Base-by-base conservation (phyloP, 2,888 invertebrate species). In the Ornithoptera alexandrae region DNA sequence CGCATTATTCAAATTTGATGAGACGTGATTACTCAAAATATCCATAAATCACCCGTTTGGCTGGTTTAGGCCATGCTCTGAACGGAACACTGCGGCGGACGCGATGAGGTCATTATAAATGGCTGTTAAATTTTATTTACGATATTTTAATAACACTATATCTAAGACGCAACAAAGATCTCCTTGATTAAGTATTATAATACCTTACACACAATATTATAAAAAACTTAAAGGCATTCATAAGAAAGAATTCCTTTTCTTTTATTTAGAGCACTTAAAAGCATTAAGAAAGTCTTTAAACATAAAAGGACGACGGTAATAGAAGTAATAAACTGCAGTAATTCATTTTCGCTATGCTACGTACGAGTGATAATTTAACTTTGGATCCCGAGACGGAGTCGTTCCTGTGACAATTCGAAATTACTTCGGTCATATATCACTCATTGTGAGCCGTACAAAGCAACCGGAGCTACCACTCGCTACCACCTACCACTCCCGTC, bases 1-100 rank as follows among this genome's bases (percentile, higher is more conserved):
- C 84, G 84, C 86, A 87, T 90, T 92, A 92, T 91, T 91, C 87
- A 91, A 91, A 91, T 91, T 91, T 90, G 90, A 92, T 92, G 90
- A 88, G 89, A 88, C 88, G 87, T 90, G 86, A 92, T 92, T 90
- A 91, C 85, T 91, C 91, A 90, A 88, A 90, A 89, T 88, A 89
- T 75, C 78, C 81, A 91, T 92, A 92, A 92, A 92, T 92, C 90
- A 92, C 84, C 79, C 76, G 85, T 83, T 85, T 83, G 84, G 81
- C 83, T 82, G 84, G 87, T 88, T 87, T 83, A 83, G 86, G 83
- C 81, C 82, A 79, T 80, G 82, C 79, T 79, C 79, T 78, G 76
- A 79, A 77, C 17, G 74, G 77, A 77, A 76, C 76, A 81, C 79
- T 84, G 82, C 83, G 84, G 82, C 81, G 75, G 74, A 75, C 74